Base-by-base conservation (phyloP, 2,113 vertebrate species). In the Suncus etruscus region DNA sequence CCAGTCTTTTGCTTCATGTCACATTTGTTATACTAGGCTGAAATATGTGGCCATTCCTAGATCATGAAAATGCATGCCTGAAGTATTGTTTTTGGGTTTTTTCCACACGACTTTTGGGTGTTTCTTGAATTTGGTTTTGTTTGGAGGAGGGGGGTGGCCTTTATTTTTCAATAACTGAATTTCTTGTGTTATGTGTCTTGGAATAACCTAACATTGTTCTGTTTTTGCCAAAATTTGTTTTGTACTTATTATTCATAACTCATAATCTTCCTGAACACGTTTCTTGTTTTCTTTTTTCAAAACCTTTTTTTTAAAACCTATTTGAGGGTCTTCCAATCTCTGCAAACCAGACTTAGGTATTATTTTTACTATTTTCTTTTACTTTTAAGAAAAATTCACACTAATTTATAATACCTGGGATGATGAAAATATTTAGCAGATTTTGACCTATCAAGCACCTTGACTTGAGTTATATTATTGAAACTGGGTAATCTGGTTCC, bases 111-210 rank as follows among this genome's bases (percentile, higher is more conserved):
- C 29, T 8, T 51, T 58, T 79, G 27, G 45, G 48, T 7, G 32
- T 93, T 92, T 87, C 85, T 95, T 92, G 72, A 31, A 54, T 22
- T 15, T 63, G 65, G 65, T 68, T 45, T 61, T 20, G 18, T 61
- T 61, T 22, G 18, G 54, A 22, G 18, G 58, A 61, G 15, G 58
- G 58, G 29, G 54, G 89, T 76, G 20, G 74, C 66, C 84, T 70
- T 94, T 93, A 39, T 61, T 94, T 90, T 58, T n/a, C 48, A 91
- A n/a, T 81, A 80, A 74, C 58, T 95, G 48, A 31, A 68, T 81
- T 63, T 61, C 50, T 83, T 83, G 6, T 39, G 9, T 73, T 61
- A 79, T 82, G 50, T 63, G 93, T 90, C 84, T 90, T 92, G 29
- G 22, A 89, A 83, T 54, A 72, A 89, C 25, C 22, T 74, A 69